phyloP scores from a whole-genome alignment of 2,888 invertebrate genomes.

The Cantharis flavilabris region DNA sequence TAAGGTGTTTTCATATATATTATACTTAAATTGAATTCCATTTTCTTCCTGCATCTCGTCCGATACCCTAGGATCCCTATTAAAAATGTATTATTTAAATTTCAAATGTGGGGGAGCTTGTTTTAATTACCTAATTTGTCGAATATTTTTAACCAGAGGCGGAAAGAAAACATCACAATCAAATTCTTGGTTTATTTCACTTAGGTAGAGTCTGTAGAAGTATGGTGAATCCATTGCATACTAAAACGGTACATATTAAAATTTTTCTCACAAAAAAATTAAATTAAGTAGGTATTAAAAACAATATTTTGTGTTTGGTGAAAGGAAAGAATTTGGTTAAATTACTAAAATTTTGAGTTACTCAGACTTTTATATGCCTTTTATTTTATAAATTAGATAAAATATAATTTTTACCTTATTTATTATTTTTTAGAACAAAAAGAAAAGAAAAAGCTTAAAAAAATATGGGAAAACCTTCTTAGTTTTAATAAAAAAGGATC shows the following conservation, averaged over 20 bases:
- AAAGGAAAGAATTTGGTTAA: too few relatives aligned
- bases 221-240: conserved; percentile 73
- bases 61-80: conserved; percentile 66
- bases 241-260: conserved; percentile 54
- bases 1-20: conserved; percentile 68
- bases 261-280: neutral
- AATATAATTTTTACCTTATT: too few relatives aligned
- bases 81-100: conserved; percentile 29
- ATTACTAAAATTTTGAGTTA: too few relatives aligned
- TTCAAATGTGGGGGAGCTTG: neutral
- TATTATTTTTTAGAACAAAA: too few relatives aligned
- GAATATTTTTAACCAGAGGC: conserved; percentile 63
- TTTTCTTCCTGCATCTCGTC: conserved; percentile 74
- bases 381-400: too few relatives aligned
- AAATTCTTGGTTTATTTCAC: conserved; percentile 75
- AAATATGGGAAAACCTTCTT: too few relatives aligned
- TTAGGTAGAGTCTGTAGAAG: conserved; percentile 81
- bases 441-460: too few relatives aligned
- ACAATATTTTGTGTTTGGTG: too few relatives aligned
- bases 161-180: conserved; percentile 90
- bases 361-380: too few relatives aligned
- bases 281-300: too few relatives aligned
- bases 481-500: too few relatives aligned
- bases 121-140: conserved; percentile 56
- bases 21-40: conserved; percentile 72